Evolutionary conservation across 2,888 invertebrate species (phyloP), one percentile per base, ranked within the genome.

Genomic region (Tetragonisca angustula): DNA sequence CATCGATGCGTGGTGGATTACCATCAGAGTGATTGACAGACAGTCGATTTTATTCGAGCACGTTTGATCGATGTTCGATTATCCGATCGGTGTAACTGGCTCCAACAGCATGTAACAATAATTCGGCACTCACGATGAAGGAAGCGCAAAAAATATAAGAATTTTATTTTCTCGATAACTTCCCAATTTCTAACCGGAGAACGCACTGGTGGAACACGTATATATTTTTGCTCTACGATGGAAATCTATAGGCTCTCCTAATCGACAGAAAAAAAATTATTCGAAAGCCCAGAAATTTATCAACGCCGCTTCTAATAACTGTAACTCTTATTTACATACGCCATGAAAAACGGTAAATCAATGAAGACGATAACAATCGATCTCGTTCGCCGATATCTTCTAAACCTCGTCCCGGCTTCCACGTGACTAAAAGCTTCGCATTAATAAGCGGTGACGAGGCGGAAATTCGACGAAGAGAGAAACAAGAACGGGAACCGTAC

Each of bases 81-180:
- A 76, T 76, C 59, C 68, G 75, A 68, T 76, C 75, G 50, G 75
- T 32, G 59, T 32, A 59, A 59, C 27, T 27, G 15, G 56, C 50
- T 68, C 2, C 49, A 49, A 11, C n/a, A 2, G 56, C 49, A 27
- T 17, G n/a, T 59, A 13, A 43, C 36, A 43, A 9, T 43, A 9
- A 43, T 43, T 43, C 49, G 19, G 17, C 13, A 2, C 19, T 50
- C 6, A 19, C 6, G 50, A 59, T 5, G 59, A 68, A 32, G 59
- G 67, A 19, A 32, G 19, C 17, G 3, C 24, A 49, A 24, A 43
- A 21, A 15, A 21, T 32, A 69, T 32, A 13, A 32, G 24, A n/a
- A 3, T 1, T 21, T 21, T 9, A 19, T 64, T 36, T 43, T 43
- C 9, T 43, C 36, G 9, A 43, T 9, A 43, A 43, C 9, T 43